Evolutionary conservation across 2,797 vertebrate genomes (phyloP).

Genomic region (Oreonectes daqikongensis): DNA sequence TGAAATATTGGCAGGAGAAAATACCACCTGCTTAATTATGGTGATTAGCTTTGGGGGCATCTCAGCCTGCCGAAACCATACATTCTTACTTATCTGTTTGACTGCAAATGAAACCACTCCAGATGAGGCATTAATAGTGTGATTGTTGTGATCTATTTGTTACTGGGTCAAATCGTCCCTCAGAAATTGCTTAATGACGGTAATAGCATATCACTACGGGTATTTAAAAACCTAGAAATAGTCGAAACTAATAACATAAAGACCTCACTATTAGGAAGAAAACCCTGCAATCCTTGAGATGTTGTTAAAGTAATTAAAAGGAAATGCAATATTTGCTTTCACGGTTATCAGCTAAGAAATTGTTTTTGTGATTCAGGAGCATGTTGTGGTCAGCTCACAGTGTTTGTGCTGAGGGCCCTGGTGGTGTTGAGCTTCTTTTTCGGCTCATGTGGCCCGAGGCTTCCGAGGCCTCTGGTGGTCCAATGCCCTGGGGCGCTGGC

Average conservation of each 20-base stretch:
- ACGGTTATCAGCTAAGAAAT: background rate
- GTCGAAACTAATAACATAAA: slow-evolving; percentile 4
- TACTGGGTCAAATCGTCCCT: slow-evolving; percentile 35
- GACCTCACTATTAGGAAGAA: background rate
- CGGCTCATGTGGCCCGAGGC: background rate
- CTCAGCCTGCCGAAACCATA: slow-evolving; percentile 50
- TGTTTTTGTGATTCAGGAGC: background rate
- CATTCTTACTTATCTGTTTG: slow-evolving; percentile 59
- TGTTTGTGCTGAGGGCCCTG: background rate
- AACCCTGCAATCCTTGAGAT: background rate
- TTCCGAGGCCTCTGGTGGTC: background rate
- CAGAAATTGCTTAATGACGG: slow-evolving; percentile 28
- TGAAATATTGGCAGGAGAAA: slow-evolving; percentile 61
- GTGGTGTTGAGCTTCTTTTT: background rate
- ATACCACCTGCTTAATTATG: slow-evolving; percentile 65
- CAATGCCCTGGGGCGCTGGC: background rate
- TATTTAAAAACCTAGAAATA: slow-evolving; percentile 20
- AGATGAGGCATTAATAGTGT: slow-evolving; percentile 47
- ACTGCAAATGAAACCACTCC: slow-evolving; percentile 51
- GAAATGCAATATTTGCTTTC: background rate
- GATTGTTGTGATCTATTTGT: slow-evolving; percentile 52
- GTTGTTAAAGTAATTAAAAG: background rate
- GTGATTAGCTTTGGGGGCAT: slow-evolving; percentile 61
- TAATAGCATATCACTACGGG: slow-evolving; percentile 17
- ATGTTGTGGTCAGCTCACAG: background rate